Evolutionary conservation across 2,888 invertebrate species (phyloP).

Genomic region (Hybos culiciformis): DNA sequence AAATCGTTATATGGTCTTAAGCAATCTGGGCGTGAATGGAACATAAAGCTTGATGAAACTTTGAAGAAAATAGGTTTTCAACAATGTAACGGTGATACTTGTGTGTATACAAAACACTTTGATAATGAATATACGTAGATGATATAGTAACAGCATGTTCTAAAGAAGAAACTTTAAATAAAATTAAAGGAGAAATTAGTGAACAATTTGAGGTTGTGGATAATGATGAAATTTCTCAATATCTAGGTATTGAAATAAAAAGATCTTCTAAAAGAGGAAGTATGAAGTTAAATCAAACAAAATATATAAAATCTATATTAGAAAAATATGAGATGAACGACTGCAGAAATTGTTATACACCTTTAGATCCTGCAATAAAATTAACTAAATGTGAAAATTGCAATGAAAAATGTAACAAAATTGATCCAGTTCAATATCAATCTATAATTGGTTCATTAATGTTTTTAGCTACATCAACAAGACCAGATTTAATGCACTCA

Average conservation of each 20-base stretch:
- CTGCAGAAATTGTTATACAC: constrained; percentile 5
- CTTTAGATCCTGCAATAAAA: constrained; percentile 4
- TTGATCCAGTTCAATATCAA: constrained; percentile 3
- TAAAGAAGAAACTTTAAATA: not conserved
- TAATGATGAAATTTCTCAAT: not conserved
- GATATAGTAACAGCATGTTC: not conserved
- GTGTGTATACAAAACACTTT: constrained; percentile 1
- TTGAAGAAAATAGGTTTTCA: constrained; percentile 5
- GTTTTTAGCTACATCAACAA: constrained; percentile 6
- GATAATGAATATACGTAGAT: constrained; percentile 1
- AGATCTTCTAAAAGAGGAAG: not conserved
- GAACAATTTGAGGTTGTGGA: not conserved
- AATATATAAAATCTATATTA: constrained; percentile 1
- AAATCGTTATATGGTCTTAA: constrained; percentile 5
- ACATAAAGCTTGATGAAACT: not conserved
- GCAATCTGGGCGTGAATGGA: constrained; percentile 5
- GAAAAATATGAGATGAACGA: not conserved
- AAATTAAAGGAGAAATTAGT: not conserved
- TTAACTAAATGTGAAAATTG: not conserved
- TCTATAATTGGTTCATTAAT: constrained; percentile 9
- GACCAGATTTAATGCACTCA: constrained; percentile 8
- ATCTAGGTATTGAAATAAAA: not conserved
- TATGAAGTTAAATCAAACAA: not conserved
- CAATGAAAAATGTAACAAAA: constrained; percentile 1
- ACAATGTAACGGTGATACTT: constrained; percentile 2